Percentiles rank a stretch among this genome's conserved stretches.
Evolutionary conservation across 2,888 invertebrate species (phyloP).

Genomic region (Malthinus flaveolus): DNA sequence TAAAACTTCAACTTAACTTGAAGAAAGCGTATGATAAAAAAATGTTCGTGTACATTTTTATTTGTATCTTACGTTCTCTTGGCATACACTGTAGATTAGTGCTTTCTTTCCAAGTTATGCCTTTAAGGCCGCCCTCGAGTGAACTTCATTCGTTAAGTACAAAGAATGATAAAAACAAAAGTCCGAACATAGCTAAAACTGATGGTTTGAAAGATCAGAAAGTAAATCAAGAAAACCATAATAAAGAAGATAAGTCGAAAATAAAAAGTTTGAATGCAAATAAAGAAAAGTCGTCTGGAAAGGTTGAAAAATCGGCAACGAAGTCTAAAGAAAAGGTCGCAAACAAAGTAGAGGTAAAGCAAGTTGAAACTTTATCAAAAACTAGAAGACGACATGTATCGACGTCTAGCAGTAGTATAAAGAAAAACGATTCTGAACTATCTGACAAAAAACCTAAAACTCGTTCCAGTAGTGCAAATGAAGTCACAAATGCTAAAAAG

Average conservation of each 20-base stretch:
- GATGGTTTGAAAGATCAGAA: not conserved
- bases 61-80: constrained; percentile 75
- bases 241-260: not conserved
- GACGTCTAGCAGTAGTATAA: not conserved
- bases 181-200: not conserved
- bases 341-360: not conserved
- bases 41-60: constrained; percentile 75
- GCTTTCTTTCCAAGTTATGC: constrained; percentile 76
- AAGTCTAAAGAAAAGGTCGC: not conserved
- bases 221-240: not conserved
- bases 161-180: constrained; percentile 36
- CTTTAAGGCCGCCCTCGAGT: constrained; percentile 67
- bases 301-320: not conserved
- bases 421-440: not conserved
- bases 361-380: no score
- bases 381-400: not conserved
- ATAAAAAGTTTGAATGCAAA: not conserved
- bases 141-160: constrained; percentile 66
- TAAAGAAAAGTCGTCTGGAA: not conserved
- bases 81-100: constrained; percentile 82
- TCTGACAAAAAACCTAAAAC: not conserved
- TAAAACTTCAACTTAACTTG: constrained; percentile 63
- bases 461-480: not conserved
- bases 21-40: constrained; percentile 67
- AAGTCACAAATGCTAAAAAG: not conserved